A percentile compares a stretch with the other conserved stretches of the same genome.
Conservation (phyloP, 1,140 invertebrate species). For the Lethrus apterus region DNA sequence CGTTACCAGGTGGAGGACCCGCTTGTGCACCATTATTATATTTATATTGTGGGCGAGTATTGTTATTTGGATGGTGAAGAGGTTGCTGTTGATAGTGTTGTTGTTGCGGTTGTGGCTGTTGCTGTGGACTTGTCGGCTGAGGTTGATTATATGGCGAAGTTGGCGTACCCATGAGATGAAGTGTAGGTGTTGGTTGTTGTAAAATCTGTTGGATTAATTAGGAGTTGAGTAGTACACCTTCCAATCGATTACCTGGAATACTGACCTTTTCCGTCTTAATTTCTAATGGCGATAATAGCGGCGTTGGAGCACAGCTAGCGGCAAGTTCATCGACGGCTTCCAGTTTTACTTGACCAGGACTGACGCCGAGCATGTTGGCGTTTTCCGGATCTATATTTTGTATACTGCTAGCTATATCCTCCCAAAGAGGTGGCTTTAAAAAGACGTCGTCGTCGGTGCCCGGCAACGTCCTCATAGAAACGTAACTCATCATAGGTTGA, state of each 20-base stretch:
- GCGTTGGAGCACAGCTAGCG: slow-evolving; percentile 46
- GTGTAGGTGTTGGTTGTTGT: slow-evolving; percentile 43
- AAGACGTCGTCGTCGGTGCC: slow-evolving; percentile 66
- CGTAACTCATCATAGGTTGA: slow-evolving; percentile 44
- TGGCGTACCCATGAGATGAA: slow-evolving; percentile 46
- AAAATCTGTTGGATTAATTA: slow-evolving; percentile 36
- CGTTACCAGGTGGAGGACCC: slow-evolving; percentile 38
- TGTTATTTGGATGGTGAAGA: slow-evolving; percentile 34
- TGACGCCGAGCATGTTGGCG: slow-evolving; percentile 70
- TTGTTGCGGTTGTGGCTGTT: slow-evolving; percentile 34
- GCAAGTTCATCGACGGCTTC: slow-evolving; percentile 58
- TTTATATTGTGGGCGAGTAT: slow-evolving; percentile 32
- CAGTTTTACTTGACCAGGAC: slow-evolving; percentile 61
- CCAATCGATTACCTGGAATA: background rate
- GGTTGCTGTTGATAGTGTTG: slow-evolving; percentile 33
- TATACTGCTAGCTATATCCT: slow-evolving; percentile 82
- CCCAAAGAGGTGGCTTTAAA: slow-evolving; percentile 74
- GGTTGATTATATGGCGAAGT: slow-evolving; percentile 40
- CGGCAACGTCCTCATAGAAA: slow-evolving; percentile 44
- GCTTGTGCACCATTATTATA: slow-evolving; percentile 37
- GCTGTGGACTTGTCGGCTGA: slow-evolving; percentile 30
- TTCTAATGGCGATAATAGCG: slow-evolving; percentile 63
- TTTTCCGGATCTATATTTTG: slow-evolving; percentile 82
- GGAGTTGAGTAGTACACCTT: background rate
- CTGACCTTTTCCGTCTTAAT: slow-evolving; percentile 57